Conservation (phyloP, 1,140 invertebrate species). For the Drosophila parabipectinata region DNA sequence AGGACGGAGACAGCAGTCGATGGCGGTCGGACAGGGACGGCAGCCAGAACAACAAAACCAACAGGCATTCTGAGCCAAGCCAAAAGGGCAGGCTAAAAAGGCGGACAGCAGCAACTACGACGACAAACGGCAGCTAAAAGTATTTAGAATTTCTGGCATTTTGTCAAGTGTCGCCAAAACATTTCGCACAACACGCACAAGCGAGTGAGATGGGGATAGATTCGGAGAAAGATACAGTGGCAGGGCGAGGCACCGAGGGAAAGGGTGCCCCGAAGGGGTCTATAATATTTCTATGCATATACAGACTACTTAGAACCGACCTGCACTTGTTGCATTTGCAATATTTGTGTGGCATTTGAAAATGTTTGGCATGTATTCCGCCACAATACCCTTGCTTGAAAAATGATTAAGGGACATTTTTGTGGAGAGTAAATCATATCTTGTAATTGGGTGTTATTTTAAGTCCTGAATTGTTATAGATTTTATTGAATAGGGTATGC, state of each 20-base stretch:
- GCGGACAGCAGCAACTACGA: slow-evolving; percentile 55
- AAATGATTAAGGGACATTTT: neutral
- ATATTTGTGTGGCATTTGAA: slow-evolving; percentile 69
- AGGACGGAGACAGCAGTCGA: slow-evolving; percentile 6
- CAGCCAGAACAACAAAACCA: slow-evolving; percentile 12
- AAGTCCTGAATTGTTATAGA: too few species aligned
- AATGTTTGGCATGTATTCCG: slow-evolving; percentile 59
- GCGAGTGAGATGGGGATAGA: neutral
- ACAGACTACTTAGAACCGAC: slow-evolving; percentile 15
- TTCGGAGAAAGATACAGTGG: neutral
- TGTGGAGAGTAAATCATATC: slow-evolving; percentile 11
- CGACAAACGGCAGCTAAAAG: slow-evolving; percentile 75
- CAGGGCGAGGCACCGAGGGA: slow-evolving; percentile 1
- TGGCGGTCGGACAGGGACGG: slow-evolving; percentile 6
- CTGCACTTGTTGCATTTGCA: slow-evolving; percentile 72
- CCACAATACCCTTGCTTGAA: slow-evolving; percentile 10
- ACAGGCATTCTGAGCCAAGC: slow-evolving; percentile 40
- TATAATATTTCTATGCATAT: slow-evolving; percentile 9
- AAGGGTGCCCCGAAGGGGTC: slow-evolving; percentile 5
- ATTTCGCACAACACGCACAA: slow-evolving; percentile 72
- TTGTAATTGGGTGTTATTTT: neutral
- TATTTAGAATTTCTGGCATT: slow-evolving; percentile 83
- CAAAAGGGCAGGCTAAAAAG: slow-evolving; percentile 51
- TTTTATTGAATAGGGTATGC: neutral
- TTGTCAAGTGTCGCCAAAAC: slow-evolving; percentile 83